phyloP scores from a whole-genome alignment of 1,140 invertebrate species.

The Antheraea pernyi region DNA sequence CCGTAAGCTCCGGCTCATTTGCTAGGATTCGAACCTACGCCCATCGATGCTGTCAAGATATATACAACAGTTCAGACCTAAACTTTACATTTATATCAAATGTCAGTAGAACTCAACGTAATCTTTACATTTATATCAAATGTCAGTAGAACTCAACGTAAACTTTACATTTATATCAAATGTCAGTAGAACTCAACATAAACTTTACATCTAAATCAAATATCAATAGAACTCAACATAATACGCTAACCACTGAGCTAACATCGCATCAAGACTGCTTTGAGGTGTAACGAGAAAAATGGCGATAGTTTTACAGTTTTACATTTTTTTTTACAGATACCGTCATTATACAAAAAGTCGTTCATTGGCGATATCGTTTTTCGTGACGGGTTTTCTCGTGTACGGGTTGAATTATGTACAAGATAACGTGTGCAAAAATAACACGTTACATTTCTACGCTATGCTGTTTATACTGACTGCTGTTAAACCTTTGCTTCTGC shows the following conservation, averaged over 20 bases:
- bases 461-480: conserved; percentile 38
- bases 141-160: no score
- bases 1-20: no score
- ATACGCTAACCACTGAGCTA: no score
- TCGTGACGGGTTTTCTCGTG: conserved; percentile 30
- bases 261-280: no score
- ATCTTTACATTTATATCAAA: neutral
- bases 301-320: no score
- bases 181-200: neutral
- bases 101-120: neutral
- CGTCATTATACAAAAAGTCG: conserved; percentile 54
- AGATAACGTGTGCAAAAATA: conserved; percentile 36
- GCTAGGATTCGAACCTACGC: no score
- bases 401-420: conserved; percentile 31
- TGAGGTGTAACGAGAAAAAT: no score
- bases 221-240: neutral
- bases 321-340: conserved; percentile 47
- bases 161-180: no score
- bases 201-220: neutral
- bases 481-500: conserved; percentile 36
- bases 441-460: conserved; percentile 34
- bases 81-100: no score
- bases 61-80: no score
- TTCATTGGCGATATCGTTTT: conserved; percentile 44
- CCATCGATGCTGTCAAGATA: no score